Conservation (phyloP, 2,888 invertebrate genomes). For the Crocallis elinguaria region DNA sequence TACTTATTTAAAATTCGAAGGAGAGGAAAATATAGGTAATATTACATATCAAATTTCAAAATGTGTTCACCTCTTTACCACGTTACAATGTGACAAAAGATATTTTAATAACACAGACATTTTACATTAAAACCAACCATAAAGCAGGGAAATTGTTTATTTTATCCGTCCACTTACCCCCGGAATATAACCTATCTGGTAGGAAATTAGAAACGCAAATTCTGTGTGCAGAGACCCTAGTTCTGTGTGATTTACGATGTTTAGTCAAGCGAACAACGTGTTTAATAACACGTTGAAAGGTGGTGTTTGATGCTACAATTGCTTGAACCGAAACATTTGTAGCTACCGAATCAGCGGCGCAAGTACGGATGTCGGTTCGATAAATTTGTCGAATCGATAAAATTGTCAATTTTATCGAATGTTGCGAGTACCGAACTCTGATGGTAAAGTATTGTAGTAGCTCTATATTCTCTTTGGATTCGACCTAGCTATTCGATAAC, state of each 20-base stretch:
- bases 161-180: constrained; percentile 17
- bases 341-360: constrained; percentile 9
- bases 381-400: too few species aligned
- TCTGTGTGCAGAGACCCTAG: constrained; percentile 65
- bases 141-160: constrained; percentile 15
- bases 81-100: background rate
- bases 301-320: constrained; percentile 30
- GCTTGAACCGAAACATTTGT: background rate
- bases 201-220: constrained; percentile 74
- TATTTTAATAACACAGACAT: background rate
- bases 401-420: too few species aligned
- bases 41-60: too few species aligned
- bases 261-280: constrained; percentile 65
- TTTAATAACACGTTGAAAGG: constrained; percentile 68
- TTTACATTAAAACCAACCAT: background rate
- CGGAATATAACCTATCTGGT: constrained; percentile 36
- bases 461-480: too few species aligned
- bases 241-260: constrained; percentile 76
- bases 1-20: too few species aligned
- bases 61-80: too few species aligned
- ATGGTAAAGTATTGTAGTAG: too few species aligned
- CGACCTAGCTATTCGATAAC: too few species aligned
- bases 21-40: too few species aligned
- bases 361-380: too few species aligned
- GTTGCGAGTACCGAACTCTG: too few species aligned